Percentiles rank a stretch among this genome's conserved stretches.
Conservation (phyloP, 1,140 invertebrate genomes). For the Vollenhovia emeryi region DNA sequence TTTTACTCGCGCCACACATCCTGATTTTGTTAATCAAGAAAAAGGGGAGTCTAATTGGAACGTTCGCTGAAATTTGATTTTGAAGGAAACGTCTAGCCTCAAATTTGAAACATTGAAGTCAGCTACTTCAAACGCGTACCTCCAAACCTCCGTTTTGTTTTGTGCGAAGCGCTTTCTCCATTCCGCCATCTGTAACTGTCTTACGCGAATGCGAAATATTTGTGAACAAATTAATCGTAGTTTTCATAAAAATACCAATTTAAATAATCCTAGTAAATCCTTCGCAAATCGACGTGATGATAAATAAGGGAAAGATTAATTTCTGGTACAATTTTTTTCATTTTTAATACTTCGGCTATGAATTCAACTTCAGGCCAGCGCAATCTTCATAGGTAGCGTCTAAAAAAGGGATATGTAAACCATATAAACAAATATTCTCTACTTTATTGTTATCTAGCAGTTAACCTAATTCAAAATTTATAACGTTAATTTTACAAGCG, state of each 20-base stretch:
- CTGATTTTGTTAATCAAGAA: not conserved
- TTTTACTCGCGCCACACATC: not conserved
- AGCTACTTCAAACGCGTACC: not conserved
- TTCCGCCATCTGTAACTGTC: not conserved
- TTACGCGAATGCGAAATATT: not conserved
- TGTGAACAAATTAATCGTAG: not conserved
- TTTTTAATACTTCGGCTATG: not conserved
- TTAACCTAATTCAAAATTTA: not conserved
- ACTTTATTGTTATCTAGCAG: not conserved
- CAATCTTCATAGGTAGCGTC: not conserved
- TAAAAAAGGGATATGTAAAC: not conserved
- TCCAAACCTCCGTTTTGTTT: constrained; percentile 12
- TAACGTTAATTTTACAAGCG: not conserved
- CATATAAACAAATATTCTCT: too few relatives aligned
- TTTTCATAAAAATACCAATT: not conserved
- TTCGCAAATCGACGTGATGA: not conserved
- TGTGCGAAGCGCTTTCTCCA: not conserved
- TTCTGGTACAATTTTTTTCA: not conserved
- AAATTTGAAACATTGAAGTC: constrained; percentile 28
- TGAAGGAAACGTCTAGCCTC: constrained; percentile 20
- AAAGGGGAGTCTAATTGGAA: not conserved
- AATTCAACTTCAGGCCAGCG: not conserved
- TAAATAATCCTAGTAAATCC: not conserved
- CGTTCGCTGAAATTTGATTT: not conserved
- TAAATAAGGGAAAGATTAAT: not conserved